Evolutionary conservation across 1,140 invertebrate species (phyloP), one percentile per base, ranked within the genome.

Genomic region (Lycorma delicatula): DNA sequence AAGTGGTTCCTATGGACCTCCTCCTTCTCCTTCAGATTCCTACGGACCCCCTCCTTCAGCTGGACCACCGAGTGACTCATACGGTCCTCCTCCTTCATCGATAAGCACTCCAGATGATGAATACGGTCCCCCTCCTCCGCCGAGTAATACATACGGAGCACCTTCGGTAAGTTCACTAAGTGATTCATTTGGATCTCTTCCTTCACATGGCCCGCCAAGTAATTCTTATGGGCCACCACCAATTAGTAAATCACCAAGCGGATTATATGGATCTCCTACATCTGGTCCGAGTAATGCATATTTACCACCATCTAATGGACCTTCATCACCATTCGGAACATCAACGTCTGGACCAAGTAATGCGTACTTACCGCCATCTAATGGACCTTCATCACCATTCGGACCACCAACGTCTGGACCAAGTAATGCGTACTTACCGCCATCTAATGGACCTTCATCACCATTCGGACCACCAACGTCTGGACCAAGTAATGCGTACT

Each of bases 121-220:
- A 6, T 63, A 61, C 54, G 62, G 62, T 1, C 50, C 56, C 13
- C 54, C 16, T 57, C 41, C 55, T 3, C 25, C 25, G 31, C 34
- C 34, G 5, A 52, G 23, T 51, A 29, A 27, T 20, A n/a, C 46
- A 18, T 54, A 13, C n/a, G 13, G 22, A n/a, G 13, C 11, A 27
- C n/a, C n/a, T 29, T 23, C 23, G 12, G 22, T 63, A n/a, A 26
- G 65, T 20, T 55, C 64, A 7, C 62, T 67, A 7, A 27, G 20
- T 59, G 50, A 36, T 18, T 18, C 12, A 26, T 59, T 54, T 58
- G 59, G 59, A 56, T 26, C 38, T 2, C 51, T 46, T 20, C 38
- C 38, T 20, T 12, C 3, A 12, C 5, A 3, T 16, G 18, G 18
- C 41, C 34, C 16, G 16, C 51, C 47, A 3, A 28, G 28, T 34